Base-by-base conservation (phyloP, 2,113 vertebrate species). In the Myotis yumanensis region DNA sequence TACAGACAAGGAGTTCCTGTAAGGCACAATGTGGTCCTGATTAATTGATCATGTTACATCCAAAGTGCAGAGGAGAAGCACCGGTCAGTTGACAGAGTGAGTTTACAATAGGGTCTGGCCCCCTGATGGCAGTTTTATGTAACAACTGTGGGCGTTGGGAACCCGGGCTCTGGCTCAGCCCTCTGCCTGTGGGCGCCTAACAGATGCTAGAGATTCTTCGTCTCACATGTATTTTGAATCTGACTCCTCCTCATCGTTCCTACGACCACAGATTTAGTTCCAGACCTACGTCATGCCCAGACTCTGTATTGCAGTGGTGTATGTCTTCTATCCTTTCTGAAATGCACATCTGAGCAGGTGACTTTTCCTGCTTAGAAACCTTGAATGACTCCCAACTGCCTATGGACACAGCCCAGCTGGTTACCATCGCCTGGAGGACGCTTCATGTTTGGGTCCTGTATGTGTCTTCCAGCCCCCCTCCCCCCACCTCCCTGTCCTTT, bases 21-120 rank as follows among this genome's bases (percentile, higher is more conserved):
- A 82, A 96, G 88, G 90, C 81, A 59, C 91, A 90, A 75, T 66
- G 22, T 93, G 96, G 76, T 79, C 81, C 76, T 95, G 40, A 92
- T 88, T 95, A 85, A 85, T 76, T 37, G 35, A 82, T 66, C 37
- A 66, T 62, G 20, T 88, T 96, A 62, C 32, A 86, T 90, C 85
- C 81, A 79, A 88, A 96, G 96, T 73, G 48, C 72, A 46, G 48
- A 80, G 66, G 71, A 90, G 83, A 90, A 28, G 37, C 5, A 3
- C 20, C 0, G 0, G 46, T 32, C 37, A 10, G 0, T 25, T 51
- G 54, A 30, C 14, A 7, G n/a, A 52, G 25, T 25, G 76, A 69
- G 46, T 71, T 59, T 81, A 25, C 23, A 5, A 54, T 18, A 32
- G 80, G 11, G 28, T 85, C 86, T 86, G 86, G 46, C 35, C 89